Evolutionary conservation across 2,888 invertebrate genomes (phyloP).

Genomic region (Apotomis turbidana): DNA sequence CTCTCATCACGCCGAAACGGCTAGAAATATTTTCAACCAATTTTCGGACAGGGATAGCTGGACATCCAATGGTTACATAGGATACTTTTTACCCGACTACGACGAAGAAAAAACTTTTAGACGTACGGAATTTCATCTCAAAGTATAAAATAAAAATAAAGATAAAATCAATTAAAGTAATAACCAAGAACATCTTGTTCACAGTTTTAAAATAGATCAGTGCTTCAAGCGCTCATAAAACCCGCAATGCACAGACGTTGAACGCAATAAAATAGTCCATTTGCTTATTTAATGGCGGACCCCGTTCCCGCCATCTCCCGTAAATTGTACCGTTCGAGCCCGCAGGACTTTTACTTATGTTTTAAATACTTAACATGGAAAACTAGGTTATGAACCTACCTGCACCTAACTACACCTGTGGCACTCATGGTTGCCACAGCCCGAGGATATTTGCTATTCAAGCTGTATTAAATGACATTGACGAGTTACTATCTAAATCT

Average conservation of each 20-base stretch:
- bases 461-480: no score
- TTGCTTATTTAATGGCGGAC: slow-evolving; percentile 31
- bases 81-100: no score
- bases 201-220: slow-evolving; percentile 21
- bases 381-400: no score
- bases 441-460: not conserved
- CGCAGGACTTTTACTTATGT: slow-evolving; percentile 62
- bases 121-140: no score
- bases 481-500: no score
- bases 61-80: no score
- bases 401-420: slow-evolving; percentile 60
- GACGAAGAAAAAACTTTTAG: no score
- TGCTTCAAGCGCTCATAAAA: slow-evolving; percentile 18
- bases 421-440: slow-evolving; percentile 45
- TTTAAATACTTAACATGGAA: slow-evolving; percentile 58
- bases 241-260: slow-evolving; percentile 4
- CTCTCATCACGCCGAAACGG: no score
- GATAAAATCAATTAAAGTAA: not conserved
- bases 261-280: slow-evolving; percentile 32
- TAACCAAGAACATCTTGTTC: not conserved
- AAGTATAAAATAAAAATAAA: no score
- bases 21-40: no score
- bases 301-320: slow-evolving; percentile 16
- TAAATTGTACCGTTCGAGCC: slow-evolving; percentile 46
- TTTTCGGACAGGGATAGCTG: no score